A percentile compares a stretch with the other conserved stretches of the same genome.
These are phyloP conservation scores for Sceloporus tristichus DNA, from an alignment of 2,113 vertebrate genomes.

Conservation along the genomic window DNA sequence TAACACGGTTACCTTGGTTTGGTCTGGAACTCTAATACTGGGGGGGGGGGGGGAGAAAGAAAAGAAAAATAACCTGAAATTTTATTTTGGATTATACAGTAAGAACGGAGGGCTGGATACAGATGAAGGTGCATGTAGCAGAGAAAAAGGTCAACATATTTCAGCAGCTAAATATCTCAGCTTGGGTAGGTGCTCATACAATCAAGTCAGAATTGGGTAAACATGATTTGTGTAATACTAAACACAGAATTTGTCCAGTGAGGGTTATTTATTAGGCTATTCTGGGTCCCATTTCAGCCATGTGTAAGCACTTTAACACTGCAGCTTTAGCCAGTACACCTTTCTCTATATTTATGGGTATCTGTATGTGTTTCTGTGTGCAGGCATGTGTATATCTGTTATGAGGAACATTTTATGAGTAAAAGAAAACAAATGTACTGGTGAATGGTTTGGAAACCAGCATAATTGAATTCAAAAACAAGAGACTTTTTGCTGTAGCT, in stretches of 20 bases:
- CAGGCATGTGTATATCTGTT: not conserved
- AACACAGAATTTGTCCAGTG: not conserved
- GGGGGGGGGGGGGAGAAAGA: too few species aligned
- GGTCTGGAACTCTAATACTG: too few species aligned
- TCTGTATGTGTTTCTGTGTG: not conserved
- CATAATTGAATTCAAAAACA: conserved; percentile 62
- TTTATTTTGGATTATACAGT: too few species aligned
- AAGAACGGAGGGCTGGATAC: too few species aligned
- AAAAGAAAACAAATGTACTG: conserved; percentile 58
- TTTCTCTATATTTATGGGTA: not conserved
- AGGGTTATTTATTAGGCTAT: not conserved
- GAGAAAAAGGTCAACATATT: too few species aligned
- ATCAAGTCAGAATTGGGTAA: not conserved
- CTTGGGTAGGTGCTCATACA: not conserved
- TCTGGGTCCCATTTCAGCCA: not conserved
- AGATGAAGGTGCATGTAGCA: too few species aligned
- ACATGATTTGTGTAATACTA: not conserved
- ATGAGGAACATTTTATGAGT: conserved; percentile 58
- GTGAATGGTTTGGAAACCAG: conserved; percentile 53
- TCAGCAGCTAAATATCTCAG: not conserved
- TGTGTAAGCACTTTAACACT: conserved; percentile 3
- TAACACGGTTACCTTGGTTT: too few species aligned
- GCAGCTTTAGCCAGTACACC: not conserved
- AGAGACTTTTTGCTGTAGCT: conserved; percentile 59
- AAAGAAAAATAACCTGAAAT: too few species aligned